Evolutionary conservation across 1,140 invertebrate species (phyloP).

Genomic region (Drosophila ohnishii): DNA sequence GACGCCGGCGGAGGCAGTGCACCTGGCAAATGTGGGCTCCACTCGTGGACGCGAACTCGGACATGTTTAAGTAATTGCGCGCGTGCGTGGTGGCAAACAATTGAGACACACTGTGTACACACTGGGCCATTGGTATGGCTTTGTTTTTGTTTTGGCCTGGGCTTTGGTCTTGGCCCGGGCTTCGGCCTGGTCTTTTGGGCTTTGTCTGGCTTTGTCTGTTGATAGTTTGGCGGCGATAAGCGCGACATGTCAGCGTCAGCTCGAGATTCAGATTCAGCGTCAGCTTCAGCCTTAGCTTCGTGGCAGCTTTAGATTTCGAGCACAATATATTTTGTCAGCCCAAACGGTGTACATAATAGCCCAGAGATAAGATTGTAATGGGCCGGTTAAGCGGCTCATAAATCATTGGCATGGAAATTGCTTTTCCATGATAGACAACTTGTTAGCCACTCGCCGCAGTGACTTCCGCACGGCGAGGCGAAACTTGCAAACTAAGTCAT

Average conservation of each 20-base stretch:
- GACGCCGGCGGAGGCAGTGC: constrained; percentile 7
- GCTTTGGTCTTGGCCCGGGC: constrained; percentile 27
- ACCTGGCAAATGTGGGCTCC: constrained; percentile 67
- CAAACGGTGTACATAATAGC: constrained; percentile 80
- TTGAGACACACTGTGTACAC: constrained; percentile 72
- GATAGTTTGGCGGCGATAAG: constrained; percentile 78
- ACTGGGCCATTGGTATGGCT: constrained; percentile 30
- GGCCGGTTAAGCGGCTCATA: constrained; percentile 77
- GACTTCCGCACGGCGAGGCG: constrained; percentile 67
- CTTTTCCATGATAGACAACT: constrained; percentile 78
- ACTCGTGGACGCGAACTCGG: constrained; percentile 64
- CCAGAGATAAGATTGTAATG: constrained; percentile 77
- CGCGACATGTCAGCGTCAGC: constrained; percentile 77
- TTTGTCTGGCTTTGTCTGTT: constrained; percentile 62
- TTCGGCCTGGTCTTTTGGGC: constrained; percentile 39
- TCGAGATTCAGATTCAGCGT: constrained; percentile 54
- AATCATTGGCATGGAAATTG: constrained; percentile 81
- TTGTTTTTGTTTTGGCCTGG: constrained; percentile 57
- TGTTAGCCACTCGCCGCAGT: constrained; percentile 55
- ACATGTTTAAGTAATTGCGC: constrained; percentile 78
- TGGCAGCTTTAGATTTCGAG: constrained; percentile 73
- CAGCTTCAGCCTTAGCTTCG: constrained; percentile 33
- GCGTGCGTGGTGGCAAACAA: constrained; percentile 79
- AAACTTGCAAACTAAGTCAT: constrained; percentile 79
- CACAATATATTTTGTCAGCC: constrained; percentile 80